Conservation (phyloP, 2,888 invertebrate genomes). For the Ceraclea dissimilis region DNA sequence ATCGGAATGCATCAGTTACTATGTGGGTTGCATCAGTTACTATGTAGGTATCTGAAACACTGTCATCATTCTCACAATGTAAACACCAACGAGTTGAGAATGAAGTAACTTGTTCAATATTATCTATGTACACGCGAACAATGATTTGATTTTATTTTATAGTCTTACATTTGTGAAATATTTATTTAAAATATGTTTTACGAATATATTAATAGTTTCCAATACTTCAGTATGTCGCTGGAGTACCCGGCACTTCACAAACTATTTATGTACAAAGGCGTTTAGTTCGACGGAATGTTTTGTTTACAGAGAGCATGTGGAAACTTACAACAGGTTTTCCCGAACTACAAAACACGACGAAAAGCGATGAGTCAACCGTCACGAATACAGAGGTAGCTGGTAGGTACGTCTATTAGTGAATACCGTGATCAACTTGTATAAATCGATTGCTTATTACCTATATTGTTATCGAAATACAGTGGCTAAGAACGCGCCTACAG, state of each 20-base stretch:
- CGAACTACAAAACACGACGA: background rate
- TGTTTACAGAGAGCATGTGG: conserved; percentile 15
- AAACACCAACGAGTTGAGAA: background rate
- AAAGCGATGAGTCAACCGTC: background rate
- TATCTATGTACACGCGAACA: too few species aligned
- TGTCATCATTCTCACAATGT: background rate
- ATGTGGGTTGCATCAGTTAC: background rate
- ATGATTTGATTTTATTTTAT: too few species aligned
- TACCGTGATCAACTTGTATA: too few species aligned
- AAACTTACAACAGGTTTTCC: background rate
- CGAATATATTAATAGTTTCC: background rate
- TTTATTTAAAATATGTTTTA: too few species aligned
- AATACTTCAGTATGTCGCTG: background rate
- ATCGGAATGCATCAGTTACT: background rate
- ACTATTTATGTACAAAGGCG: conserved; percentile 9
- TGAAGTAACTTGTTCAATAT: too few species aligned
- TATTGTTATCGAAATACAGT: too few species aligned
- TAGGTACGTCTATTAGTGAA: too few species aligned
- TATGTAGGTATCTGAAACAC: background rate
- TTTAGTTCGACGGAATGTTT: conserved; percentile 12
- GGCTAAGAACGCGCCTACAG: background rate
- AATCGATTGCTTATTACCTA: too few species aligned
- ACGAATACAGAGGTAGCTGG: background rate
- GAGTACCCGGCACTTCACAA: conserved; percentile 3
- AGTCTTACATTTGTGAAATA: too few species aligned